Evolutionary conservation across 1,140 invertebrate genomes (phyloP).

Genomic region (Zaprionus capensis): DNA sequence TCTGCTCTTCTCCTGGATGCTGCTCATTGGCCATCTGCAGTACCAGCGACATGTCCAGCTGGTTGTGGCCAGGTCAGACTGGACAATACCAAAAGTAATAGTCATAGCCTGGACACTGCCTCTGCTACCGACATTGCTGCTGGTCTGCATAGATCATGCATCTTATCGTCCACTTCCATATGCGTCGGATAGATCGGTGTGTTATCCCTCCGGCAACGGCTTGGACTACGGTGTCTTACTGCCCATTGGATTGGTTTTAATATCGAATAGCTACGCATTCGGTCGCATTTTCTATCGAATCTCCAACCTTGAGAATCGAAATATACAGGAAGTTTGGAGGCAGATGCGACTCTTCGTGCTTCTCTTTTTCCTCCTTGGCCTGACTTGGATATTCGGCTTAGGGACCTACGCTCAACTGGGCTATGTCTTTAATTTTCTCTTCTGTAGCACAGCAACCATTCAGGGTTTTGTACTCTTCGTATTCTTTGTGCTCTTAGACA

Average conservation of each 20-base stretch:
- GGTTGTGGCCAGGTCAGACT: constrained; percentile 84
- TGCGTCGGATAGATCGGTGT: constrained; percentile 82
- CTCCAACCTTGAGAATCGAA: constrained; percentile 84
- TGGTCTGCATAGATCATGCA: constrained; percentile 84
- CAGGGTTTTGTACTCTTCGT: constrained; percentile 88
- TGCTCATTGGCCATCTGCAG: constrained; percentile 87
- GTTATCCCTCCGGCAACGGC: constrained; percentile 86
- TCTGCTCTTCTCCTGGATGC: constrained; percentile 88
- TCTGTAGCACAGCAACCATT: constrained; percentile 87
- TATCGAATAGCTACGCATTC: constrained; percentile 86
- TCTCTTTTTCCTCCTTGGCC: constrained; percentile 87
- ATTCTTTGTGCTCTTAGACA: constrained; percentile 87
- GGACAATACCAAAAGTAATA: constrained; percentile 85
- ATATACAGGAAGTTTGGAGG: constrained; percentile 85
- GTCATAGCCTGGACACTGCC: constrained; percentile 86
- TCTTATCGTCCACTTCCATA: constrained; percentile 84
- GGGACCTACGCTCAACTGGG: constrained; percentile 85
- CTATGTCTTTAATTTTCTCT: constrained; percentile 86
- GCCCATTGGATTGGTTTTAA: constrained; percentile 86
- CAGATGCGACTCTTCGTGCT: constrained; percentile 86
- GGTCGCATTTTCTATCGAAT: constrained; percentile 86
- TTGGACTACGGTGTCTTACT: constrained; percentile 86
- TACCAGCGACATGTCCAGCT: constrained; percentile 87
- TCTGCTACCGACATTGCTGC: constrained; percentile 85
- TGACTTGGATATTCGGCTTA: constrained; percentile 88